Evolutionary conservation across 2,888 invertebrate genomes (phyloP).

Genomic region (Epinotia nisella): DNA sequence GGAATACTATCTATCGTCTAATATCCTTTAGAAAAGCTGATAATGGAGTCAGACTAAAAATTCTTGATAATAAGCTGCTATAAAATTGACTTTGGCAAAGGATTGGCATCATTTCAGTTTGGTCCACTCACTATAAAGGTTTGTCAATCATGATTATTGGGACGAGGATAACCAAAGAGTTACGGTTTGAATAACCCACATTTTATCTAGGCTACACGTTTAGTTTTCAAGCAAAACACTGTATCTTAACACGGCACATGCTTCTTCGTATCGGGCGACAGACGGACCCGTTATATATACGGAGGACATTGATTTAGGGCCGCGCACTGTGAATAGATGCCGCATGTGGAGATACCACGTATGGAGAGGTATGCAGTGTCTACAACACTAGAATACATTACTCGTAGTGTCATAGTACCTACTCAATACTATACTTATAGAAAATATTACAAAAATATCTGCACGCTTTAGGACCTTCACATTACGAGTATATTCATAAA

Average conservation of each 20-base stretch:
- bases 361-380: conserved; percentile 43
- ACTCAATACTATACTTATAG: background rate
- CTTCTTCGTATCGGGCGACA: conserved; percentile 63
- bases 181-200: background rate
- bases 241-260: conserved; percentile 43
- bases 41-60: background rate
- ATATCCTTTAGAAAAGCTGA: background rate
- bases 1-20: background rate
- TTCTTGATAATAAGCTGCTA: background rate
- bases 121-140: too few species aligned
- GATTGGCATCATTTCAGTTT: too few species aligned
- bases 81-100: background rate
- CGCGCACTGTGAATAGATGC: conserved; percentile 65
- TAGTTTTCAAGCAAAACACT: conserved; percentile 17
- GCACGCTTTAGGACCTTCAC: background rate
- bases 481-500: background rate
- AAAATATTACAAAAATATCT: background rate
- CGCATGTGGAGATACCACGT: conserved; percentile 52
- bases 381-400: background rate
- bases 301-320: conserved; percentile 76
- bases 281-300: conserved; percentile 67
- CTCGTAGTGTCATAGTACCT: too few species aligned
- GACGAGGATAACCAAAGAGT: background rate
- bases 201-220: background rate
- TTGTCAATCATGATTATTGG: too few species aligned